Evolutionary conservation across 2,888 invertebrate species (phyloP).

Genomic region (Lordiphosa andalusiaca): DNA sequence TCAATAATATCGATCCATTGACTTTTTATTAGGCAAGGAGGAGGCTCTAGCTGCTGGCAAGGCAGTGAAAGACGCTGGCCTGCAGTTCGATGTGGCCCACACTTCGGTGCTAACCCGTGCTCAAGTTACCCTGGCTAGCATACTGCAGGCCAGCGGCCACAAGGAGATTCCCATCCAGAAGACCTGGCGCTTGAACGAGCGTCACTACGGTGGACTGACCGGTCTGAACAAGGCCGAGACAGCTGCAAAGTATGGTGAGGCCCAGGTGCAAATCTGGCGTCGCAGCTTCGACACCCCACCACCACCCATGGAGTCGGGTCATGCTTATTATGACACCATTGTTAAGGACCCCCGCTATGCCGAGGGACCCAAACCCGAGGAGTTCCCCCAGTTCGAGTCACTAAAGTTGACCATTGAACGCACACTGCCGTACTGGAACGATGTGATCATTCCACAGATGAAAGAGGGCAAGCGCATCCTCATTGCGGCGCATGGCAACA

Average conservation of each 20-base stretch:
- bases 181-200: slow-evolving; percentile 93
- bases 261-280: slow-evolving; percentile 91
- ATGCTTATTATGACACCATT: slow-evolving; percentile 89
- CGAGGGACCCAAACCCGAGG: slow-evolving; percentile 86
- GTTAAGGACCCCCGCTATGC: slow-evolving; percentile 89
- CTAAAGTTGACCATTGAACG: slow-evolving; percentile 91
- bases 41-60: slow-evolving; percentile 85
- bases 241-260: slow-evolving; percentile 92
- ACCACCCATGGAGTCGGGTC: slow-evolving; percentile 90
- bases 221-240: slow-evolving; percentile 94
- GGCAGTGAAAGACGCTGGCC: slow-evolving; percentile 87
- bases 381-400: slow-evolving; percentile 93
- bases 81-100: slow-evolving; percentile 89
- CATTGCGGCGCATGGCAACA: slow-evolving; percentile 94
- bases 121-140: slow-evolving; percentile 86
- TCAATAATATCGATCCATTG: background rate
- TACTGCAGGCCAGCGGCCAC: slow-evolving; percentile 86
- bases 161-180: slow-evolving; percentile 85
- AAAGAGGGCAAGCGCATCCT: slow-evolving; percentile 90
- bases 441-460: slow-evolving; percentile 87
- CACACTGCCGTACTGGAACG: slow-evolving; percentile 94
- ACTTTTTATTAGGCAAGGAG: slow-evolving; percentile 65
- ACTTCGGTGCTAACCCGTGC: slow-evolving; percentile 91
- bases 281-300: slow-evolving; percentile 92
- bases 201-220: slow-evolving; percentile 93